Percentiles rank a stretch among this genome's conserved stretches.
Evolutionary conservation across 2,888 invertebrate genomes (phyloP).

Genomic region (Germaria angustata): DNA sequence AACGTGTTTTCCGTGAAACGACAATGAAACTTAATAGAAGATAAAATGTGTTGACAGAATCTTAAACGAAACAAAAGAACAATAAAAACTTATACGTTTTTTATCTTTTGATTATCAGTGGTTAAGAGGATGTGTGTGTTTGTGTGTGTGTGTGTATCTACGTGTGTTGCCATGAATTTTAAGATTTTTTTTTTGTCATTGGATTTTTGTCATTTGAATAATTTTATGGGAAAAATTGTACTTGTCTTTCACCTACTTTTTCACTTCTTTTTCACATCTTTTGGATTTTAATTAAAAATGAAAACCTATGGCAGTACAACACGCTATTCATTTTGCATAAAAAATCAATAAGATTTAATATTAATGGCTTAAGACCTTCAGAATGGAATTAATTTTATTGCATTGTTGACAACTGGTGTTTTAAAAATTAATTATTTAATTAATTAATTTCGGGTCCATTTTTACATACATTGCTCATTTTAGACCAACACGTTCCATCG

Average conservation of each 20-base stretch:
- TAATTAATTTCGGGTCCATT: no score
- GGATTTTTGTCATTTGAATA: background rate
- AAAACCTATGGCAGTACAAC: no score
- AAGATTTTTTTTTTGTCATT: background rate
- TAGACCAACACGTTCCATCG: no score
- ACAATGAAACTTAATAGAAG: constrained; percentile 20
- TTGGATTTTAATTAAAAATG: no score
- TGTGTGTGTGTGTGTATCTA: background rate
- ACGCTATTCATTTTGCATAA: no score
- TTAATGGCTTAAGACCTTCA: no score
- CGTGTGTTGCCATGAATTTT: background rate
- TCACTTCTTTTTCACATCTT: background rate
- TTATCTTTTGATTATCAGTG: background rate
- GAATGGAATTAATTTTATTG: no score
- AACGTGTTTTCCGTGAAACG: background rate
- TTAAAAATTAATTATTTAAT: no score
- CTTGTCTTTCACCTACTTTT: background rate
- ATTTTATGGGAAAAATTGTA: background rate
- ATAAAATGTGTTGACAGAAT: background rate
- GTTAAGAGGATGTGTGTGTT: no score
- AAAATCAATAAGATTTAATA: no score
- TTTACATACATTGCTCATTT: no score
- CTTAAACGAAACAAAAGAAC: background rate
- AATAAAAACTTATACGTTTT: background rate
- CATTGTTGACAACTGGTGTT: no score